These are phyloP conservation scores for Falco novaeseelandiae DNA, from an alignment of 2,797 vertebrate species.

Conservation along the genomic window DNA sequence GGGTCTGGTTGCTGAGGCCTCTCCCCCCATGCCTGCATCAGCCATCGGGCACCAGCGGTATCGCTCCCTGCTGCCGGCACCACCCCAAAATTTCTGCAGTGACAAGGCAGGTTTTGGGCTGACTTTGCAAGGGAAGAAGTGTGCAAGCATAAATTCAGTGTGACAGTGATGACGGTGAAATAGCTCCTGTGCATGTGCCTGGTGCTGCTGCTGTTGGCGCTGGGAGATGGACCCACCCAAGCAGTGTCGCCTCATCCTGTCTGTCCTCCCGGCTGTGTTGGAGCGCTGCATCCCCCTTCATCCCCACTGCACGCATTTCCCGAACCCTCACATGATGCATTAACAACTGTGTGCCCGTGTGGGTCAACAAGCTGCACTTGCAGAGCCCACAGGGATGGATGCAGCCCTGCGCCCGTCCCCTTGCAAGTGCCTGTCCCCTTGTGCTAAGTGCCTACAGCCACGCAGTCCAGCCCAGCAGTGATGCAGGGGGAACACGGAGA, in stretches of 20 bases:
- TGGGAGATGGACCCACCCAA: background rate
- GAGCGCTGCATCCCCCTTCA: background rate
- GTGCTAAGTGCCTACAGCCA: background rate
- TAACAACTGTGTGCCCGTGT: background rate
- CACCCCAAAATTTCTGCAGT: rapidly evolving
- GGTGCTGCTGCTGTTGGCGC: rapidly evolving
- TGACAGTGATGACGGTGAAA: background rate
- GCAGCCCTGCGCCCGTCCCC: background rate
- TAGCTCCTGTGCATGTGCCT: background rate
- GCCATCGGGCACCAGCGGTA: rapidly evolving
- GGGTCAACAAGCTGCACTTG: background rate
- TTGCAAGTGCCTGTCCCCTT: background rate
- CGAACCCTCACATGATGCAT: background rate
- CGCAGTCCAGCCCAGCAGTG: rapidly evolving
- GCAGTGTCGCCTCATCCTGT: rapidly evolving
- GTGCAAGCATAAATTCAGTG: background rate
- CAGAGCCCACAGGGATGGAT: background rate
- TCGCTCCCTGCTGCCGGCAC: background rate
- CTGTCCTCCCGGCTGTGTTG: rapidly evolving
- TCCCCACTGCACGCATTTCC: rapidly evolving
- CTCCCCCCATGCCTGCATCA: background rate
- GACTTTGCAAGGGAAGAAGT: background rate
- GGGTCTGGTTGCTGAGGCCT: background rate
- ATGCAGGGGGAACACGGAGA: background rate
- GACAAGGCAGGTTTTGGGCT: background rate